A percentile compares a stretch with the other conserved stretches of the same genome.
Evolutionary conservation across 2,888 invertebrate species (phyloP).

Genomic region (Rhimphoctona megacephalus): DNA sequence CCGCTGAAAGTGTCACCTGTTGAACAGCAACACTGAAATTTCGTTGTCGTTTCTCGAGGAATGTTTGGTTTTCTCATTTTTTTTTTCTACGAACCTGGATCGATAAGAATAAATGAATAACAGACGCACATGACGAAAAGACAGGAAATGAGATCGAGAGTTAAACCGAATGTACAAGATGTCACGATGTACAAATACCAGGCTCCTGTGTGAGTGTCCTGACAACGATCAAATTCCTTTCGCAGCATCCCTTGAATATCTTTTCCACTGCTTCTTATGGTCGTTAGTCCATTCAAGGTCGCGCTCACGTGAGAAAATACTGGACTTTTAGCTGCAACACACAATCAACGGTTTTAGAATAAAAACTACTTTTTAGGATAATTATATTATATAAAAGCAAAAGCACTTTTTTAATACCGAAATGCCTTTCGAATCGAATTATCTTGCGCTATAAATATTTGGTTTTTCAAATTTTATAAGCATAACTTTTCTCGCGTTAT

Average conservation of each 20-base stretch:
- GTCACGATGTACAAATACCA: slow-evolving; percentile 89
- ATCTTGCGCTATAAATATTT: too few species aligned
- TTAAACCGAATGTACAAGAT: slow-evolving; percentile 90
- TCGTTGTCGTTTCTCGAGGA: background rate
- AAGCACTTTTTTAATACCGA: background rate
- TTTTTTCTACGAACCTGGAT: slow-evolving; percentile 85
- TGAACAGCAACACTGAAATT: background rate
- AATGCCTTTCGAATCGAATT: background rate
- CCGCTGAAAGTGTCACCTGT: slow-evolving; percentile 87
- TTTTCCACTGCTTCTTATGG: slow-evolving; percentile 92
- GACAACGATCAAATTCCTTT: slow-evolving; percentile 90
- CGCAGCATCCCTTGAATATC: slow-evolving; percentile 88
- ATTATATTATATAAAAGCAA: background rate
- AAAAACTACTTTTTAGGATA: background rate
- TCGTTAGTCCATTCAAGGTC: slow-evolving; percentile 93
- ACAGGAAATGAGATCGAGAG: slow-evolving; percentile 90
- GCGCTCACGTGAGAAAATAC: slow-evolving; percentile 96
- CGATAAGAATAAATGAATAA: slow-evolving; percentile 87
- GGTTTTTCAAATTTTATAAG: too few species aligned
- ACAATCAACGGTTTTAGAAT: background rate
- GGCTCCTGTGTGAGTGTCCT: slow-evolving; percentile 90
- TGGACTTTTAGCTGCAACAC: slow-evolving; percentile 89
- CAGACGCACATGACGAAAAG: slow-evolving; percentile 89
- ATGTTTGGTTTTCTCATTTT: background rate
- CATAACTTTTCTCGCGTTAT: too few species aligned